Percentiles rank a stretch among this genome's conserved stretches.
These are phyloP conservation scores for Philereme vetulata DNA, from an alignment of 2,888 invertebrate genomes.

Conservation along the genomic window DNA sequence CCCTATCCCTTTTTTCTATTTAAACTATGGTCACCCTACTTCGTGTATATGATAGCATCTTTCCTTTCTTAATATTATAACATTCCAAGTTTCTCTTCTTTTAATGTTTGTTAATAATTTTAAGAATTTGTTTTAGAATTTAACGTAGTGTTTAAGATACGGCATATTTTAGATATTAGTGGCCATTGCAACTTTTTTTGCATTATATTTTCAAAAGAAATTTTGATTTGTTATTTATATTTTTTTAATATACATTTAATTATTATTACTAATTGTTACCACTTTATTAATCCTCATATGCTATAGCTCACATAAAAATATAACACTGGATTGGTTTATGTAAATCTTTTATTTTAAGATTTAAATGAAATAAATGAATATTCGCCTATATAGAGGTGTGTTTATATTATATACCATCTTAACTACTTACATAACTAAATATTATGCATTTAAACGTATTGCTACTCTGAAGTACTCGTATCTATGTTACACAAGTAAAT, in stretches of 20 bases:
- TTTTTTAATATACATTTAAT: too few species aligned
- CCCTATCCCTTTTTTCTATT: constrained; percentile 66
- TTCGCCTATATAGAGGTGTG: constrained; percentile 67
- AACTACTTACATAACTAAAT: too few species aligned
- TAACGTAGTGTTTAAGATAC: constrained; percentile 62
- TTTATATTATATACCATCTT: constrained; percentile 45
- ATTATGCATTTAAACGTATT: too few species aligned
- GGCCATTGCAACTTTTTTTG: constrained; percentile 51
- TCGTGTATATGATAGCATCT: constrained; percentile 49
- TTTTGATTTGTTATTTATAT: too few species aligned
- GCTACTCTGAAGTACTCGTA: too few species aligned
- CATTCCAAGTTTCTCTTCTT: constrained; percentile 61
- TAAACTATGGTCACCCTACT: constrained; percentile 63
- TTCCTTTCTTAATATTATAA: constrained; percentile 47
- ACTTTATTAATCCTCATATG: constrained; percentile 13
- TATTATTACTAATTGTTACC: constrained; percentile 3
- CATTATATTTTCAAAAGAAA: constrained; percentile 28
- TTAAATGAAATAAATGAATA: constrained; percentile 76
- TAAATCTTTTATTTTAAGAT: constrained; percentile 66
- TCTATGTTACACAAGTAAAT: too few species aligned
- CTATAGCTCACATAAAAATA: constrained; percentile 42
- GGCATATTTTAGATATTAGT: constrained; percentile 52
- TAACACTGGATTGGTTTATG: constrained; percentile 51
- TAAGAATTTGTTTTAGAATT: constrained; percentile 65
- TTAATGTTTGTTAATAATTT: constrained; percentile 59